These are phyloP conservation scores for Hycleus phaleratus DNA, from an alignment of 1,140 invertebrate genomes.

Conservation along the genomic window DNA sequence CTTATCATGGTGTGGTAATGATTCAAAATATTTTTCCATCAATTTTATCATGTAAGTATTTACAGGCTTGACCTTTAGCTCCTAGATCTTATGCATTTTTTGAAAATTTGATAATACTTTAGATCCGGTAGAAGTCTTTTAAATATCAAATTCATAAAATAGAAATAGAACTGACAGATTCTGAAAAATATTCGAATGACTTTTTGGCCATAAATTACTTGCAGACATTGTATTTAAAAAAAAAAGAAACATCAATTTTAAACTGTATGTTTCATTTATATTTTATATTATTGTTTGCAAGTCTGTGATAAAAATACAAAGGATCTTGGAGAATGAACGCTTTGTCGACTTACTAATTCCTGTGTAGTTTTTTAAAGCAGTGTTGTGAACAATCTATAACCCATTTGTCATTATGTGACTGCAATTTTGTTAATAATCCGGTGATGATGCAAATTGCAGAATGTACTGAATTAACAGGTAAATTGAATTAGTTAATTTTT, in stretches of 20 bases:
- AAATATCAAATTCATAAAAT: not conserved
- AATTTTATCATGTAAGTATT: conserved; percentile 50
- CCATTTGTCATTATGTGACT: conserved; percentile 33
- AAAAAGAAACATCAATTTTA: no score
- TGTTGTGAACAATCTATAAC: conserved; percentile 46
- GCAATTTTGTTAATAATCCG: conserved; percentile 26
- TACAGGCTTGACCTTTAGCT: not conserved
- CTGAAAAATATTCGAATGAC: no score
- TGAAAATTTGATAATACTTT: not conserved
- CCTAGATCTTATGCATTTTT: no score
- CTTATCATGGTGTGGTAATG: conserved; percentile 81
- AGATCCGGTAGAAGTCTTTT: not conserved
- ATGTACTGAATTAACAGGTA: conserved; percentile 28
- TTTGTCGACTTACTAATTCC: conserved; percentile 3
- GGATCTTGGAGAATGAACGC: no score
- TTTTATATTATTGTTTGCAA: no score
- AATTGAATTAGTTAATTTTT: not conserved
- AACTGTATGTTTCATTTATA: no score
- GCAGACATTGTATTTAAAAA: no score
- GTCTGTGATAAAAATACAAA: no score
- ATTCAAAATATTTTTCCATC: conserved; percentile 43
- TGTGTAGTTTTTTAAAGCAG: conserved; percentile 57
- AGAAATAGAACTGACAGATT: no score
- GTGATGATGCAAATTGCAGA: conserved; percentile 22
- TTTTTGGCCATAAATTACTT: no score